These are phyloP conservation scores for Trogon melanurus DNA, from an alignment of 2,113 vertebrate species.

Conservation along the genomic window DNA sequence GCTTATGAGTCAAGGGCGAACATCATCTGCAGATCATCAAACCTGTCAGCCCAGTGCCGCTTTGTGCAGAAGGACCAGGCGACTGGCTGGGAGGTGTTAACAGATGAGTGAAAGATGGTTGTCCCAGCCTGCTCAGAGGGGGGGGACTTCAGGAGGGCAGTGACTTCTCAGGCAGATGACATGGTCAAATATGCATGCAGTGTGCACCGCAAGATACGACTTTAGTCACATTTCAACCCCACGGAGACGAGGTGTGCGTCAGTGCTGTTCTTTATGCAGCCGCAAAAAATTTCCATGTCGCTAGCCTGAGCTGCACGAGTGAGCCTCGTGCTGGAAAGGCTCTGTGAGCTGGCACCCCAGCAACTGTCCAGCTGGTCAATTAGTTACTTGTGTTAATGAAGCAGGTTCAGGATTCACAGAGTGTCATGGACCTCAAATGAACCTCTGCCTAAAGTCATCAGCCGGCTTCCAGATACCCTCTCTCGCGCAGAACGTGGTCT, in stretches of 20 bases:
- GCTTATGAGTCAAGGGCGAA: not conserved
- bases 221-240: not conserved
- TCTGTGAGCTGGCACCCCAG: not conserved
- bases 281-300: not conserved
- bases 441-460: not conserved
- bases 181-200: not conserved
- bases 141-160: not conserved
- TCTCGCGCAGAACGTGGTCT: fast-evolving
- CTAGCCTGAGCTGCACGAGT: fast-evolving
- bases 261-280: not conserved
- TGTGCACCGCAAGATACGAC: not conserved
- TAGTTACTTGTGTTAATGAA: not conserved
- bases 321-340: not conserved
- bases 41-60: not conserved
- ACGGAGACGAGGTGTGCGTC: not conserved
- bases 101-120: not conserved
- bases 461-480: not conserved
- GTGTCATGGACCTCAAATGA: not conserved
- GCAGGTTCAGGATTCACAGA: not conserved
- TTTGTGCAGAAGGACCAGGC: not conserved
- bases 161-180: not conserved
- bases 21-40: constrained; percentile 14
- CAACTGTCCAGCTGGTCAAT: not conserved
- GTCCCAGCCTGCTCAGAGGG: not conserved
- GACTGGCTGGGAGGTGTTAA: not conserved